phyloP scores from a whole-genome alignment of 1,140 invertebrate species.

The Habropoda laboriosa region DNA sequence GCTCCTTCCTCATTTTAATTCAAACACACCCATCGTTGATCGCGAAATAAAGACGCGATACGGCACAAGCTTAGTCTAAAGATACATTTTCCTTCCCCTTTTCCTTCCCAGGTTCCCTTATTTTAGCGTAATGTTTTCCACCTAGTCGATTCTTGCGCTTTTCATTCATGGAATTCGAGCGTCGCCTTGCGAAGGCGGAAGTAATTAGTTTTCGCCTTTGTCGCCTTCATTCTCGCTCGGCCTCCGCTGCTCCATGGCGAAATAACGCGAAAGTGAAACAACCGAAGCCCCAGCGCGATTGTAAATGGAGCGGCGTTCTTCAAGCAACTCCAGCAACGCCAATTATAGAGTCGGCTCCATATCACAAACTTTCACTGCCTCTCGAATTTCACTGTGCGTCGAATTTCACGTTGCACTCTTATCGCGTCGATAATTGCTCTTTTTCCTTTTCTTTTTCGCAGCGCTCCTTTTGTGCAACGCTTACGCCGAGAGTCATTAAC shows the following conservation, averaged over 20 bases:
- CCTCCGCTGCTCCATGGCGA: background rate
- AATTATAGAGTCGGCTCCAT: conserved; percentile 6
- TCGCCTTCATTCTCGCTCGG: conserved; percentile 2
- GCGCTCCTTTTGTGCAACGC: background rate
- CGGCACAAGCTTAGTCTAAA: background rate
- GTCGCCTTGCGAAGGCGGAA: background rate
- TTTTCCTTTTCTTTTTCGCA: background rate
- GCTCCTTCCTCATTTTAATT: background rate
- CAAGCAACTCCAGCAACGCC: background rate
- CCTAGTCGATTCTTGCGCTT: background rate
- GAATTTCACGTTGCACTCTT: no score
- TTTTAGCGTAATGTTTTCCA: background rate
- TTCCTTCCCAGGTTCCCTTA: background rate
- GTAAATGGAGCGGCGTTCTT: conserved; percentile 13
- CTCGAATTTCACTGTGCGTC: background rate
- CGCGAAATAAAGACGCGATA: background rate
- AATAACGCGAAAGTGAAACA: conserved; percentile 17
- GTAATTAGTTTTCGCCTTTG: conserved; percentile 41
- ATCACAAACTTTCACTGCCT: background rate
- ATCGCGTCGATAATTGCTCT: background rate
- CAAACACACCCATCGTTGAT: background rate
- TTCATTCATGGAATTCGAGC: conserved; percentile 22
- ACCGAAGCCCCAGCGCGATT: background rate
- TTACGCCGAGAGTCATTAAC: no score
- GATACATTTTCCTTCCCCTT: background rate